Base-by-base conservation (phyloP, 2,888 invertebrate genomes). In the Galerucella pusilla region DNA sequence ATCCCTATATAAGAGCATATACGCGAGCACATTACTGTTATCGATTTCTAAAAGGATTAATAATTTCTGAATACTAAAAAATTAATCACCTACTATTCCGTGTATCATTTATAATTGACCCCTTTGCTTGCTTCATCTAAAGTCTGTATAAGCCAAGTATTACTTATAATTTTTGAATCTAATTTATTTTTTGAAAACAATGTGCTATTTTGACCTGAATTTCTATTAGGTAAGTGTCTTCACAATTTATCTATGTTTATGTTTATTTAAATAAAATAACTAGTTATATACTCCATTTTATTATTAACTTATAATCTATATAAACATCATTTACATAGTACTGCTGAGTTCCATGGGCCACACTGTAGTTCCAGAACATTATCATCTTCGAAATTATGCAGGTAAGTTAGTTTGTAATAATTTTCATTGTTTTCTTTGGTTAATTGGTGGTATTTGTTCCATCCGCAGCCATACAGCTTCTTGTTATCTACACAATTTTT, bases 391-490 rank as follows among this genome's bases (percentile, higher is more conserved):
- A 83, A 83, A 76, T 85, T 81, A 73, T 77, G 77, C 52, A 87
- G 75, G 78, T 77, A 76, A 69, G 77, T 80, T 79, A 87, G 86
- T 59, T 77, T 72, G 71, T 84, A 82, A 66, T 82, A 81, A 77
- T 85, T 81, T 77, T 87, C 86, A 45, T 86, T 80, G 46, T 83
- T 81, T 28, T 85, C 81, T 69, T 89, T 82, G 12, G 93, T 94
- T 64, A 97, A 86, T 84, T 97, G 96, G 1, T 94, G 94, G 87
- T 96, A 94, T 82, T 92, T 92, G 87, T 96, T 96, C 90, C 92
- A 94, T 14, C 97, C 97, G 84, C 92, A 90, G 0, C 93, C 93
- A 91, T 93, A 94, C 14, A 96, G 83, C 52, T 90, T 87, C 16
- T 92, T 91, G 82, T 93, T 91, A 78, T 91, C 93, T 89, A 84